Conservation (phyloP, 2,797 vertebrate species). For the Poeciliopsis infans region DNA sequence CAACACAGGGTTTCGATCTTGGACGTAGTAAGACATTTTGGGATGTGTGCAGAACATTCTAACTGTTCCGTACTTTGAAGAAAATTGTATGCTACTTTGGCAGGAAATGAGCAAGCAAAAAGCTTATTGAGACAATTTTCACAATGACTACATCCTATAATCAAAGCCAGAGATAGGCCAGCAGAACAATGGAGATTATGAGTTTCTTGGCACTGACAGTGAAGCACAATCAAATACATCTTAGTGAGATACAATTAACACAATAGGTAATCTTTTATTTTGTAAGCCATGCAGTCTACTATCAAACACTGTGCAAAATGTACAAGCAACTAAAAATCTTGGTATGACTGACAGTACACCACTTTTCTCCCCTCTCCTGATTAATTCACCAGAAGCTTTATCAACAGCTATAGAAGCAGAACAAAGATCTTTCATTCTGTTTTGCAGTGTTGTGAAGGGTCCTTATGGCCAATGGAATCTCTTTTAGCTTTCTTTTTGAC, state of each 20-base stretch:
- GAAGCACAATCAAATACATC: neutral
- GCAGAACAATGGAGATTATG: neutral
- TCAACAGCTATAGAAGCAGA: neutral
- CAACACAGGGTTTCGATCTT: neutral
- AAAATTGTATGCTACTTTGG: neutral
- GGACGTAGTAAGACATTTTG: neutral
- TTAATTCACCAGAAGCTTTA: conserved; percentile 8
- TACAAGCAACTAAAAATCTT: neutral
- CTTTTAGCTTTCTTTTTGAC: neutral
- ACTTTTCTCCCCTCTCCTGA: neutral
- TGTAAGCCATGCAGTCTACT: neutral
- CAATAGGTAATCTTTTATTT: neutral
- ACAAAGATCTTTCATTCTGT: neutral
- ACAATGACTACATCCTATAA: neutral
- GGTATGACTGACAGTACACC: neutral
- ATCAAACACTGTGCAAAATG: neutral
- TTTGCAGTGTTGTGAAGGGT: neutral
- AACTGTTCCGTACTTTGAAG: neutral
- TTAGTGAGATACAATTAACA: neutral
- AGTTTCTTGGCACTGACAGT: neutral
- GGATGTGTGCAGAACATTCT: neutral
- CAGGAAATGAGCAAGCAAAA: neutral
- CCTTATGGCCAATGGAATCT: neutral
- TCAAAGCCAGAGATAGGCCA: neutral
- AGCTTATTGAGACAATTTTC: neutral